Evolutionary conservation across 2,113 vertebrate genomes (phyloP).

Genomic region (Grammomys dolichurus): DNA sequence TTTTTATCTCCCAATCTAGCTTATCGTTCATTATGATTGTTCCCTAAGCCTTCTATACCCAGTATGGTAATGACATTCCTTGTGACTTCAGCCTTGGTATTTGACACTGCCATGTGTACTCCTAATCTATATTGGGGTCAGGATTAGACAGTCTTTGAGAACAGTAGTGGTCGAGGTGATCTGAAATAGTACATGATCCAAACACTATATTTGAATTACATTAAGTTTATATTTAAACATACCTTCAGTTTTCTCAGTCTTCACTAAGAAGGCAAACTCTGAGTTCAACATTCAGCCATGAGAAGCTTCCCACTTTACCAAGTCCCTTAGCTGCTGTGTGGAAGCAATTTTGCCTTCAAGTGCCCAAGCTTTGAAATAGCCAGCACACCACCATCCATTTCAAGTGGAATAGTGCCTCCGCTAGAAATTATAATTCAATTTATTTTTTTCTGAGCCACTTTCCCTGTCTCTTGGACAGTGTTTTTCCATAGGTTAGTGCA

Average conservation of each 20-base stretch:
- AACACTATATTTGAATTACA: constrained; percentile 75
- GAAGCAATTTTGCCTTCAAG: constrained; percentile 59
- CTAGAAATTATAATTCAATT: not conserved
- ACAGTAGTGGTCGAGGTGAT: constrained; percentile 63
- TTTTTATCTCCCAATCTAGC: constrained; percentile 72
- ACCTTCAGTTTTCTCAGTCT: constrained; percentile 46
- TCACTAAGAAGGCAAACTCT: not conserved
- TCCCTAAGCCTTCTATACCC: constrained; percentile 61
- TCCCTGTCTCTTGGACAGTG: not conserved
- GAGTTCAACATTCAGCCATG: constrained; percentile 26
- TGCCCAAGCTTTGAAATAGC: constrained; percentile 10
- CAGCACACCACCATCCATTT: not conserved
- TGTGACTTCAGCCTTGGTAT: constrained; percentile 66
- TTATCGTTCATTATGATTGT: constrained; percentile 69
- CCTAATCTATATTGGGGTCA: constrained; percentile 79
- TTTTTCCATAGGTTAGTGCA: constrained; percentile 15
- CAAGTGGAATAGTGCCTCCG: not conserved
- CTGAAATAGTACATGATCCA: constrained; percentile 78
- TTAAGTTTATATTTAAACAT: constrained; percentile 78
- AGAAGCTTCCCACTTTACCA: constrained; percentile 30
- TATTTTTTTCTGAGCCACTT: constrained; percentile 23
- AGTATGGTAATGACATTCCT: constrained; percentile 73
- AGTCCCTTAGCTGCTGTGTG: constrained; percentile 3
- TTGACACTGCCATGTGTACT: constrained; percentile 73
- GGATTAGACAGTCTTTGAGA: constrained; percentile 69